Percentiles rank a stretch among this genome's conserved stretches.
These are phyloP conservation scores for Epistrophe eligans DNA, from an alignment of 2,888 invertebrate species.

Conservation along the genomic window DNA sequence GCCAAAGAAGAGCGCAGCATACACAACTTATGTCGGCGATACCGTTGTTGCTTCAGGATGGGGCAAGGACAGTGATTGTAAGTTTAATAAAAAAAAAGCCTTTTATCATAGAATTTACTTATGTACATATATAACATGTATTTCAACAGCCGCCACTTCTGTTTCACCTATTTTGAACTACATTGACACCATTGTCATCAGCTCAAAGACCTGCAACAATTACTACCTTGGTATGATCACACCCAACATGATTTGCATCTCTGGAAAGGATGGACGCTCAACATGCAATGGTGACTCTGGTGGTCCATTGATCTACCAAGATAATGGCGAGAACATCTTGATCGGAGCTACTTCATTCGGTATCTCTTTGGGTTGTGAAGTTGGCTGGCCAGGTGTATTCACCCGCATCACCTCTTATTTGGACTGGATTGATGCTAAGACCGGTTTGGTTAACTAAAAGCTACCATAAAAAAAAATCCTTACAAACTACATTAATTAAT, in stretches of 20 bases:
- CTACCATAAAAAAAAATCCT: too few species aligned
- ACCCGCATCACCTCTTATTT: conserved; percentile 76
- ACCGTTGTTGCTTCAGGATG: conserved; percentile 78
- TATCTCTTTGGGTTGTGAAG: conserved; percentile 77
- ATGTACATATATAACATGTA: neutral
- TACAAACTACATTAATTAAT: too few species aligned
- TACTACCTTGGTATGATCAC: conserved; percentile 76
- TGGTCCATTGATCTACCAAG: conserved; percentile 79
- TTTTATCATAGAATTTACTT: neutral
- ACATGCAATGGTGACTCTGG: conserved; percentile 82
- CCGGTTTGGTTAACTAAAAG: conserved; percentile 14
- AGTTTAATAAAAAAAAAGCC: neutral
- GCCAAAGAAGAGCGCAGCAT: conserved; percentile 73
- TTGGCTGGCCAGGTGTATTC: conserved; percentile 80
- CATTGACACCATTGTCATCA: conserved; percentile 78
- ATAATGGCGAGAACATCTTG: conserved; percentile 47
- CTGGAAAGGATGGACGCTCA: conserved; percentile 81
- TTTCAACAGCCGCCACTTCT: conserved; percentile 44
- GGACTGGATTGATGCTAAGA: conserved; percentile 57
- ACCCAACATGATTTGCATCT: conserved; percentile 82
- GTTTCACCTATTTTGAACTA: conserved; percentile 77
- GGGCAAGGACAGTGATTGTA: conserved; percentile 77
- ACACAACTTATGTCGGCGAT: conserved; percentile 76
- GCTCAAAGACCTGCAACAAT: conserved; percentile 74
- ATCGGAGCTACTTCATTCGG: conserved; percentile 81